A percentile compares a stretch with the other conserved stretches of the same genome.
Conservation (phyloP, 2,797 vertebrate species). For the Tokudaia tokunoshimensis region DNA sequence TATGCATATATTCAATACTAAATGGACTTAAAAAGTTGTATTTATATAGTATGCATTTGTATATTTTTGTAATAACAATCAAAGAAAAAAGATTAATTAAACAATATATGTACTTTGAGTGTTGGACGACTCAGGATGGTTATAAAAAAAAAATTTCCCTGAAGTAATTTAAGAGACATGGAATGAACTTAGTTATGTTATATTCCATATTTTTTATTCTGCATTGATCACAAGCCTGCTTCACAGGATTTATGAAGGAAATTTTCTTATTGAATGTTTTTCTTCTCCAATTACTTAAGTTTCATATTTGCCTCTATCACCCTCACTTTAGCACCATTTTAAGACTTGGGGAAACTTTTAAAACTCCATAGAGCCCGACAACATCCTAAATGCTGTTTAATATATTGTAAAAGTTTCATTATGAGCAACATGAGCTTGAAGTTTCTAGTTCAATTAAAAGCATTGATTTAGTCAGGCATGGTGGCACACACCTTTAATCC, state of each 20-base stretch:
- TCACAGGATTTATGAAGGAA: neutral
- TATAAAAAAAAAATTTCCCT: slow-evolving; percentile 76
- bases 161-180: slow-evolving; percentile 75
- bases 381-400: neutral
- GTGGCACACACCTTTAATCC: neutral
- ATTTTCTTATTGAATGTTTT: neutral
- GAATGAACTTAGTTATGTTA: slow-evolving; percentile 50
- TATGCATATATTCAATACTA: neutral
- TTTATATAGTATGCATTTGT: neutral
- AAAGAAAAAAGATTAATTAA: neutral
- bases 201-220: slow-evolving; percentile 75
- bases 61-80: neutral
- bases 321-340: neutral
- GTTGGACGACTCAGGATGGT: slow-evolving; percentile 70
- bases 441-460: neutral
- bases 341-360: neutral
- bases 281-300: neutral
- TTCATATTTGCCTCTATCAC: neutral
- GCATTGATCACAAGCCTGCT: slow-evolving; percentile 35
- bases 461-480: neutral
- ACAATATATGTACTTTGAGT: slow-evolving; percentile 74
- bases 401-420: neutral
- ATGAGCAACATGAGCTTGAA: neutral
- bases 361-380: neutral
- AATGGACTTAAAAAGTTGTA: neutral